Conservation (phyloP, 2,888 invertebrate species). For the Penaeus monodon region DNA sequence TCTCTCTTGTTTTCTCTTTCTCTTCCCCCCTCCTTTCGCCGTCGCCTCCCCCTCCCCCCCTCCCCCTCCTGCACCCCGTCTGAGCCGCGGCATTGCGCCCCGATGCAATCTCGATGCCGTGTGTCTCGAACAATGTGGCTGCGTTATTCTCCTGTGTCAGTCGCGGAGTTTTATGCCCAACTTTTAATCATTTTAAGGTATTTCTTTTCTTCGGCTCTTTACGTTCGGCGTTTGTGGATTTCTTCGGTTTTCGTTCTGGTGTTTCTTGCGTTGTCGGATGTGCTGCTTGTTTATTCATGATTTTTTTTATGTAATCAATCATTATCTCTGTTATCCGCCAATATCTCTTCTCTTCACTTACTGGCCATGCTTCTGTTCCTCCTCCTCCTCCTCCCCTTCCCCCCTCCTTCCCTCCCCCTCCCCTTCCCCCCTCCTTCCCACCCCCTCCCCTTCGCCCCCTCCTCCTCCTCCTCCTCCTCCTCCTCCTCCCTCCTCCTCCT, state of each 20-base stretch:
- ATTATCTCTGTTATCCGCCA: no score
- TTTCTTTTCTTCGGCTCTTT: neutral
- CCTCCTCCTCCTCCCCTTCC: neutral
- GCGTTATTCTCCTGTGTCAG: no score
- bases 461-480: neutral
- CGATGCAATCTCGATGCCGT: no score
- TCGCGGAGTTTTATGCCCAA: no score
- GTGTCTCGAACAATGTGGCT: no score
- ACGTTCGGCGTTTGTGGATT: neutral
- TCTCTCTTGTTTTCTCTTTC: neutral
- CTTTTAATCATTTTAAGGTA: neutral
- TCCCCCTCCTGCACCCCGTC: neutral
- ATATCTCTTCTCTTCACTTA: no score
- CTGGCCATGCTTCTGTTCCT: neutral
- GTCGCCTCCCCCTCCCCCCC: neutral
- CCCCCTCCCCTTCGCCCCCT: neutral
- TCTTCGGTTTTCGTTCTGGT: no score
- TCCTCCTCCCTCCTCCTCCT: neutral
- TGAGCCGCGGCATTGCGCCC: neutral
- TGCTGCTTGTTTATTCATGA: no score
- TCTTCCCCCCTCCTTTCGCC: neutral
- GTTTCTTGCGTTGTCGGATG: no score
- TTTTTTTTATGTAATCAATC: neutral
- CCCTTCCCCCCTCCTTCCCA: no score
- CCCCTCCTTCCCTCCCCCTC: neutral